These are phyloP conservation scores for Alcedo atthis DNA, from an alignment of 2,797 vertebrate species.

Conservation along the genomic window DNA sequence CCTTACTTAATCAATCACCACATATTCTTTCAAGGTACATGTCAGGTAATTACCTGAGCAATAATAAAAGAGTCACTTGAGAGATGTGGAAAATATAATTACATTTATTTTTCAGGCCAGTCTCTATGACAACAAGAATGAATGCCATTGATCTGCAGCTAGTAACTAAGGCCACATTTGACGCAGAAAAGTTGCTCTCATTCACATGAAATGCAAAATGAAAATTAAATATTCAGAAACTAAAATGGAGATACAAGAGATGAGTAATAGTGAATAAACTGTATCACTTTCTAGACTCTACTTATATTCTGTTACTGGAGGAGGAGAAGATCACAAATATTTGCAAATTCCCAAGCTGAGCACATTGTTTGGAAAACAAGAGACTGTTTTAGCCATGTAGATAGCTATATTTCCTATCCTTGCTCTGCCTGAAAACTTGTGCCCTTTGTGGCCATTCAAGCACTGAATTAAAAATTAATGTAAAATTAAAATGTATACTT, in stretches of 20 bases:
- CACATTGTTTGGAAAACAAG: neutral
- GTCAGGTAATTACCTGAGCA: constrained; percentile 66
- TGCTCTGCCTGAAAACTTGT: neutral
- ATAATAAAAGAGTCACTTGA: constrained; percentile 68
- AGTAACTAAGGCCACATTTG: constrained; percentile 29
- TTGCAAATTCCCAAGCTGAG: neutral
- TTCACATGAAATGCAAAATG: constrained; percentile 57
- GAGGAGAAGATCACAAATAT: neutral
- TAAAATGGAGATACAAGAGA: constrained; percentile 2
- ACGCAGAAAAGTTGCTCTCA: constrained; percentile 35
- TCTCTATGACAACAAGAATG: constrained; percentile 67
- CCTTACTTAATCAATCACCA: constrained; percentile 41
- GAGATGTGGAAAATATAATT: constrained; percentile 71
- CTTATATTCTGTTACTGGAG: neutral
- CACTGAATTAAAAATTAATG: neutral
- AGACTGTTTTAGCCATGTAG: neutral
- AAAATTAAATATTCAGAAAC: constrained; percentile 44
- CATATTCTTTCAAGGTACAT: constrained; percentile 53
- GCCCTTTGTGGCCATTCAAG: neutral
- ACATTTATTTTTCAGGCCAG: constrained; percentile 48
- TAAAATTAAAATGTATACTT: neutral
- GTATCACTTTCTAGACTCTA: neutral
- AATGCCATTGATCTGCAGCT: constrained; percentile 68
- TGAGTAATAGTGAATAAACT: neutral
- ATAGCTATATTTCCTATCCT: neutral